Evolutionary conservation across 92 coral and sea anemone genomes (phyloP).

Genomic region (Epizoanthus rinbou): DNA sequence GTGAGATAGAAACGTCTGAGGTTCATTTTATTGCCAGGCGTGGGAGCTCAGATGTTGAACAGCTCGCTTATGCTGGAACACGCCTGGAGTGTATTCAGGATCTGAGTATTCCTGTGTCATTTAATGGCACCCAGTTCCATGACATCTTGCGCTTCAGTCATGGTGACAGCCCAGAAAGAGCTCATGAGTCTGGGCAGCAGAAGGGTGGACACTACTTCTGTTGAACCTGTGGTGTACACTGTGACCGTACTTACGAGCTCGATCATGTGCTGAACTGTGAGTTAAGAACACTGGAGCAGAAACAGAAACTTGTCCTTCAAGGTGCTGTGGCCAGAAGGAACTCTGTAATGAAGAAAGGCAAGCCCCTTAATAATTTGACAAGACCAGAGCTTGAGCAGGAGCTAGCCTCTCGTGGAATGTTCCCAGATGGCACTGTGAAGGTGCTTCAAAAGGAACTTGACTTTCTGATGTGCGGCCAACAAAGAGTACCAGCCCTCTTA

Average conservation of each 20-base stretch:
- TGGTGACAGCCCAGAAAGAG: constrained; percentile 51
- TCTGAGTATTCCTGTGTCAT: too few relatives aligned
- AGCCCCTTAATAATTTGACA: constrained; percentile 25
- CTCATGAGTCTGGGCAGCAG: constrained; percentile 53
- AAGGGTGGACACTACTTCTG: constrained; percentile 51
- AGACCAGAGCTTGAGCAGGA: constrained; percentile 36
- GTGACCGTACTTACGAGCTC: constrained; percentile 23
- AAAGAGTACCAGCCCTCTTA: constrained; percentile 52
- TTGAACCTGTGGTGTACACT: neutral
- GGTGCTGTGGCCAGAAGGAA: neutral
- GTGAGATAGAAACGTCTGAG: constrained; percentile 41
- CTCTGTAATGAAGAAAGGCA: neutral
- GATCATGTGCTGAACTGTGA: constrained; percentile 47
- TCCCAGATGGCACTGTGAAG: constrained; percentile 12
- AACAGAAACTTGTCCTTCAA: neutral
- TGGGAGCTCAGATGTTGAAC: constrained; percentile 53
- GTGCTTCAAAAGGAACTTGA: constrained; percentile 11
- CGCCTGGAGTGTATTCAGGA: constrained; percentile 10
- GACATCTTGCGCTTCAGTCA: too few relatives aligned
- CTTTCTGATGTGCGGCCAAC: constrained; percentile 41
- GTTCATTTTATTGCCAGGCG: constrained; percentile 48
- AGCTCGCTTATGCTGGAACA: constrained; percentile 38
- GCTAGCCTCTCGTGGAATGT: constrained; percentile 37
- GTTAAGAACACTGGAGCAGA: constrained; percentile 8
- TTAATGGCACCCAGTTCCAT: too few relatives aligned